Evolutionary conservation across 1,140 invertebrate genomes (phyloP).

Genomic region (Zaprionus tsacasi): DNA sequence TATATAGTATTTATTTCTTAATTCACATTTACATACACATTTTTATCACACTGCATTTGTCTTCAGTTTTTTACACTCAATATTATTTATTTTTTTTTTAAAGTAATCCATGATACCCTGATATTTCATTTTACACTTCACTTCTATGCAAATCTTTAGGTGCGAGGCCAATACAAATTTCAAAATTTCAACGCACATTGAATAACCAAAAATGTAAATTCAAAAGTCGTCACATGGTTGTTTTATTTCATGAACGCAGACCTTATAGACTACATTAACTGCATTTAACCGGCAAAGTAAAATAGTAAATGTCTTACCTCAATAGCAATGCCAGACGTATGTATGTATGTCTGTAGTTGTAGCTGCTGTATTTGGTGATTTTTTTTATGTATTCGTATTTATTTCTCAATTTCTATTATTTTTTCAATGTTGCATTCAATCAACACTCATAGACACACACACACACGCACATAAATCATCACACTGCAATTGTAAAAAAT

Average conservation of each 20-base stretch:
- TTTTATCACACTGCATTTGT: no score
- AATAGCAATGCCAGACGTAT: constrained; percentile 21
- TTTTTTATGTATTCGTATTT: constrained; percentile 17
- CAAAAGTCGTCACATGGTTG: constrained; percentile 7
- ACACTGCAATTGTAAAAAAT: constrained; percentile 72
- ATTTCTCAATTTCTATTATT: constrained; percentile 37
- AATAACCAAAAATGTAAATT: constrained; percentile 32
- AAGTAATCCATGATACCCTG: neutral
- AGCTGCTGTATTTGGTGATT: neutral
- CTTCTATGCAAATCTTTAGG: neutral
- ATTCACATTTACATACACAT: neutral
- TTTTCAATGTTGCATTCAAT: constrained; percentile 68
- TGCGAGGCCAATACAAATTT: neutral
- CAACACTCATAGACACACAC: constrained; percentile 39
- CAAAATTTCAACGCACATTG: constrained; percentile 7
- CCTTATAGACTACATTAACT: constrained; percentile 21
- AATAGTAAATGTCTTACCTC: constrained; percentile 37
- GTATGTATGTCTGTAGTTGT: neutral
- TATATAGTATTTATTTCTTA: neutral
- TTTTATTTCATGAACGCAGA: constrained; percentile 1
- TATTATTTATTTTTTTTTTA: neutral
- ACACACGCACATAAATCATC: constrained; percentile 45
- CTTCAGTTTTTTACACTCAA: neutral
- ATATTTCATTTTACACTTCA: neutral
- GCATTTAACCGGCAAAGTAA: constrained; percentile 9